These are phyloP conservation scores for Daubentonia madagascariensis DNA, from an alignment of 2,113 vertebrate species.

Conservation along the genomic window DNA sequence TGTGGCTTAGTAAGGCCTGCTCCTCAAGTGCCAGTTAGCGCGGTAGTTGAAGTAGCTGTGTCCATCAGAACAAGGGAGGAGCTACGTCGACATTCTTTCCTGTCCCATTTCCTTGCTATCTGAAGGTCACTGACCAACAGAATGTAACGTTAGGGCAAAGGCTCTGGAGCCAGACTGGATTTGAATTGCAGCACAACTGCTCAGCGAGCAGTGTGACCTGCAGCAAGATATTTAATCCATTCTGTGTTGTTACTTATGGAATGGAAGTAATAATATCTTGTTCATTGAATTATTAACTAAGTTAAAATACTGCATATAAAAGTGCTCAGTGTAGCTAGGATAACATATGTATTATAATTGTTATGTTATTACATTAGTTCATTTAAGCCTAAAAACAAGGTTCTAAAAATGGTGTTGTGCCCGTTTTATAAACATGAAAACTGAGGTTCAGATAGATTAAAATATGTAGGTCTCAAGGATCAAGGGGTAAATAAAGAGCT, in stretches of 20 bases:
- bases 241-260: not conserved
- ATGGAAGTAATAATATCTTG: not conserved
- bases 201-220: not conserved
- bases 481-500: not conserved
- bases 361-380: not conserved
- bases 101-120: not conserved
- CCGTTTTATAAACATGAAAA: not conserved
- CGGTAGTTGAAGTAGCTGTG: fast-evolving
- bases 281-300: not conserved
- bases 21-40: not conserved
- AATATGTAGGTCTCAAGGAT: not conserved
- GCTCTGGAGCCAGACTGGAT: not conserved
- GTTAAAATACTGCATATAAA: not conserved
- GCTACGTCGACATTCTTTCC: fast-evolving
- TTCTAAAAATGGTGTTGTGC: not conserved
- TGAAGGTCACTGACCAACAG: not conserved
- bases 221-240: too few relatives aligned
- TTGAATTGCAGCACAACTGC: not conserved
- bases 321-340: not conserved
- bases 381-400: not conserved
- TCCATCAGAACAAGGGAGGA: not conserved
- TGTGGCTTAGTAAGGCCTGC: too few relatives aligned
- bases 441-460: not conserved
- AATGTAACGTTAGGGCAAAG: not conserved
- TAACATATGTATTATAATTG: not conserved